Conservation (phyloP, 2,888 invertebrate genomes). For the Parnassius apollo region DNA sequence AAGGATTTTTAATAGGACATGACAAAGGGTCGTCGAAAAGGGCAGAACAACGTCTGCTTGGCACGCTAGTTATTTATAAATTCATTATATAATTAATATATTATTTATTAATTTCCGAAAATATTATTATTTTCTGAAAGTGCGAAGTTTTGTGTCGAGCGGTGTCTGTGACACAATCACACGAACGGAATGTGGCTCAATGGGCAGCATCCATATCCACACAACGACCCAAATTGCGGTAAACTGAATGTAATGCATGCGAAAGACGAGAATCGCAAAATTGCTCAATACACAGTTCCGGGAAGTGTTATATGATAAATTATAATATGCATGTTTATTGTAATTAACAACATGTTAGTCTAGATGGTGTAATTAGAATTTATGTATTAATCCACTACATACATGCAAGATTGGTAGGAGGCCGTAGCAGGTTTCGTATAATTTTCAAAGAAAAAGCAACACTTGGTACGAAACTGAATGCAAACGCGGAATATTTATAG, state of each 20-base stretch:
- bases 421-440: not conserved
- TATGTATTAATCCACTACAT: not conserved
- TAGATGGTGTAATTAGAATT: not conserved
- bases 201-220: constrained; percentile 15
- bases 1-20: too few species aligned
- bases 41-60: too few species aligned
- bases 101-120: too few species aligned
- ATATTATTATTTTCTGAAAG: not conserved
- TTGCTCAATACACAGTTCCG: constrained; percentile 23
- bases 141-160: constrained; percentile 14
- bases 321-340: not conserved
- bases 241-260: constrained; percentile 13
- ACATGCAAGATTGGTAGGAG: not conserved
- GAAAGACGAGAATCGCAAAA: constrained; percentile 26
- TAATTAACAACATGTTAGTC: constrained; percentile 6
- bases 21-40: too few species aligned
- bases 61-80: too few species aligned
- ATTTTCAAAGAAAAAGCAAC: not conserved
- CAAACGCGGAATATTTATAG: constrained; percentile 16
- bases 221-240: constrained; percentile 25
- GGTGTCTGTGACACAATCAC: constrained; percentile 15
- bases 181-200: constrained; percentile 23
- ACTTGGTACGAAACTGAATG: not conserved
- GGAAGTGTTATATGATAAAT: constrained; percentile 23
- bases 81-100: too few species aligned